These are phyloP conservation scores for Orcinus orca DNA, from an alignment of 2,113 vertebrate species.

Conservation along the genomic window DNA sequence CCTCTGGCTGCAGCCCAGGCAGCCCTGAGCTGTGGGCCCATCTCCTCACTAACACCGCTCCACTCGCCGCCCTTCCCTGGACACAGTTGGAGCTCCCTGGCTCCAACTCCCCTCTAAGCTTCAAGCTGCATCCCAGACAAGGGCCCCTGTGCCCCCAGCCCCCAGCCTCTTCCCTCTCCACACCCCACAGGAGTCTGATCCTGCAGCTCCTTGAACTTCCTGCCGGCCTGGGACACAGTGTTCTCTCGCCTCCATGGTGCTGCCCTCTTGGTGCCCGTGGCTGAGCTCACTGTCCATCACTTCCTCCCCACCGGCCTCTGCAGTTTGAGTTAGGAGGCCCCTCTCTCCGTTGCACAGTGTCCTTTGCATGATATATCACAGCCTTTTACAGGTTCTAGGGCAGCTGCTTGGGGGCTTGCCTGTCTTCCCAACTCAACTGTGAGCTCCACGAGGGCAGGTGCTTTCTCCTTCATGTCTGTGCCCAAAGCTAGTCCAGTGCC, in stretches of 20 bases:
- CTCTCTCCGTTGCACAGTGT: not conserved
- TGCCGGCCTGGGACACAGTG: rapidly evolving
- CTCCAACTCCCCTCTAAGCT: not conserved
- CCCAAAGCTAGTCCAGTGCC: not conserved
- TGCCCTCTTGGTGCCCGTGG: not conserved
- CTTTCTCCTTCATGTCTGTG: not conserved
- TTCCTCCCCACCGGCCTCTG: not conserved
- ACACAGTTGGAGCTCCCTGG: not conserved
- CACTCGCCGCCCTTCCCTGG: not conserved
- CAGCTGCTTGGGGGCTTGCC: not conserved
- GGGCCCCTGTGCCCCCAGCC: too few relatives aligned
- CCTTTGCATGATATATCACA: not conserved
- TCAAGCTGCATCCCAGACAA: not conserved
- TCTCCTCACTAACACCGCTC: not conserved
- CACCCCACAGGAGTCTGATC: too few relatives aligned
- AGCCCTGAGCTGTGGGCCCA: not conserved
- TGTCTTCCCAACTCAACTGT: not conserved
- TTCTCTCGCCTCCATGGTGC: not conserved
- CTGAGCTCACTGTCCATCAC: not conserved
- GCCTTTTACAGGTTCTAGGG: not conserved
- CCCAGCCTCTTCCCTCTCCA: not conserved
- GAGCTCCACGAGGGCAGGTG: not conserved
- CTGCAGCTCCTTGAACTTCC: not conserved
- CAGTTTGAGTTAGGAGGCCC: not conserved
- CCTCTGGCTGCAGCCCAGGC: not conserved